These are phyloP conservation scores for Dysdera silvatica DNA, from an alignment of 1,140 invertebrate species.

Conservation along the genomic window DNA sequence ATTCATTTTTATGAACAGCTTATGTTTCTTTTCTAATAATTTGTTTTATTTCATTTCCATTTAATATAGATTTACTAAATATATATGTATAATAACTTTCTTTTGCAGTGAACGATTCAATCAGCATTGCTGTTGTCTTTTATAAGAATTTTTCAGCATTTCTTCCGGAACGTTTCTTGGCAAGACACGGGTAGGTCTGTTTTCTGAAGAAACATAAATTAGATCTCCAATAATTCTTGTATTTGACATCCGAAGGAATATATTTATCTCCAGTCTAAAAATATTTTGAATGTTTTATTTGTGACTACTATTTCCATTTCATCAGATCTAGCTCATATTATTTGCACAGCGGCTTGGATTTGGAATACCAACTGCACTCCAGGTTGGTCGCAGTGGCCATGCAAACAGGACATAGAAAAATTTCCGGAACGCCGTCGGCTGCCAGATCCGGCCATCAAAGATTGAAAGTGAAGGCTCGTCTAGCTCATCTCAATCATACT, in stretches of 20 bases:
- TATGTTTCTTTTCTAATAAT: too few species aligned
- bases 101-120: conserved; percentile 27
- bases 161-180: conserved; percentile 17
- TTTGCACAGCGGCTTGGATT: conserved; percentile 27
- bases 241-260: not conserved
- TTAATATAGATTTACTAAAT: too few species aligned
- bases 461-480: conserved; percentile 24
- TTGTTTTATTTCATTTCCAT: too few species aligned
- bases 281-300: not conserved
- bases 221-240: not conserved
- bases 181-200: conserved; percentile 17
- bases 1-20: too few species aligned
- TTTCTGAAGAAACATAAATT: not conserved
- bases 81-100: not conserved
- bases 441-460: too few species aligned
- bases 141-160: conserved; percentile 30
- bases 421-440: not conserved
- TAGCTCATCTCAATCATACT: conserved; percentile 24
- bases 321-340: conserved; percentile 27
- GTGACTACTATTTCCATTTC: not conserved
- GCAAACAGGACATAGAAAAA: conserved; percentile 15
- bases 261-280: not conserved
- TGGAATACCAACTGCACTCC: conserved; percentile 30
- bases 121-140: conserved; percentile 25
- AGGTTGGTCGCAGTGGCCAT: conserved; percentile 22